A percentile compares a stretch with the other conserved stretches of the same genome.
Conservation (phyloP, 92 coral and sea anemone genomes). For the Blastomussa wellsi region DNA sequence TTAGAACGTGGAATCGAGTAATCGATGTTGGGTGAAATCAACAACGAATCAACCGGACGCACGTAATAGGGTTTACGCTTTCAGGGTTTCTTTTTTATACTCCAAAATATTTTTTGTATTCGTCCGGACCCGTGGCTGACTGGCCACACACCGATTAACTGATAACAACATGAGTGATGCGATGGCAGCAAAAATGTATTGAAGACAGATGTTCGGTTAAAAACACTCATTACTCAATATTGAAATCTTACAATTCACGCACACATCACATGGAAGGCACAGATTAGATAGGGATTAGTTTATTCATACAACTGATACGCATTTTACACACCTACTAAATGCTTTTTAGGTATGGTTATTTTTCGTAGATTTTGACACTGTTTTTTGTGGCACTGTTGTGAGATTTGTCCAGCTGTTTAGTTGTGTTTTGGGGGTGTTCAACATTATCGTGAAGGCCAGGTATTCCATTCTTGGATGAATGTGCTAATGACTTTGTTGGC, state of each 20-base stretch:
- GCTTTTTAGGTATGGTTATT: not conserved
- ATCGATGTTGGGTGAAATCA: not conserved
- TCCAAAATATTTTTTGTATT: not conserved
- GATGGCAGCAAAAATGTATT: constrained; percentile 5
- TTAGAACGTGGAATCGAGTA: no score
- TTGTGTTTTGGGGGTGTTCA: not conserved
- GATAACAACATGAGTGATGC: constrained; percentile 7
- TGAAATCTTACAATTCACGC: constrained; percentile 23
- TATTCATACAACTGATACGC: not conserved
- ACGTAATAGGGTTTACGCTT: not conserved
- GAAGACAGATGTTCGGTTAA: constrained; percentile 34
- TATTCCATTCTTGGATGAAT: not conserved
- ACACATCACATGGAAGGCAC: constrained; percentile 13
- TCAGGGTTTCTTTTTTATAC: not conserved
- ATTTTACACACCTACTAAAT: constrained; percentile 13
- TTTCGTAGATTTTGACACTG: not conserved
- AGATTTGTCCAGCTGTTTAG: constrained; percentile 16
- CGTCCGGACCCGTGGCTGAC: constrained; percentile 15
- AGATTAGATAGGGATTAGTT: constrained; percentile 35
- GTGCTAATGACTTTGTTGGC: constrained; percentile 36
- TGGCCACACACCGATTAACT: constrained; percentile 11
- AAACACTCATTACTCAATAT: constrained; percentile 12
- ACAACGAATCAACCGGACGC: not conserved
- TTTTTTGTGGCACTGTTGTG: not conserved
- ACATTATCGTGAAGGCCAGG: constrained; percentile 4